Conservation (phyloP, 1,140 invertebrate genomes). For the Mamestra configurata region DNA sequence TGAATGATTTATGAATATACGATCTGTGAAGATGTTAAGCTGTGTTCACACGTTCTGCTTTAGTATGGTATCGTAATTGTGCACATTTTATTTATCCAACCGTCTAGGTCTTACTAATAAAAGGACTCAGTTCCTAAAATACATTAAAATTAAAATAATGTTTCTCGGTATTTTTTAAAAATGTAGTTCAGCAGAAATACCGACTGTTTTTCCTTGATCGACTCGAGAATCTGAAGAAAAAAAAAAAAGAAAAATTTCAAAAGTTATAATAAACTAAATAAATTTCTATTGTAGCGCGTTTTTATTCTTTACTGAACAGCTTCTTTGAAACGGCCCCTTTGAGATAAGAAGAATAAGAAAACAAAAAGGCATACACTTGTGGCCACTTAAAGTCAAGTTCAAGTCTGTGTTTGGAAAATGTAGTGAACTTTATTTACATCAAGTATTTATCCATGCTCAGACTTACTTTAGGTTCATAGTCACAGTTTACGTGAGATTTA, state of each 20-base stretch:
- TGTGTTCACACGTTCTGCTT: background rate
- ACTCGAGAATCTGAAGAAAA: too few species aligned
- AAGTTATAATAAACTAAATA: background rate
- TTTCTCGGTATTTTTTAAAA: too few species aligned
- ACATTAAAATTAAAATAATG: too few species aligned
- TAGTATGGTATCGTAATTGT: background rate
- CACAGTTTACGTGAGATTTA: background rate
- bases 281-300: slow-evolving; percentile 2
- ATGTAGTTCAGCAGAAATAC: too few species aligned
- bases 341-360: background rate
- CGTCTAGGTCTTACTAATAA: too few species aligned
- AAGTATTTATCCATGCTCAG: background rate
- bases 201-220: too few species aligned
- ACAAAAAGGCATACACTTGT: background rate
- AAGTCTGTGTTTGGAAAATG: background rate
- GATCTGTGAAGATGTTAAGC: background rate
- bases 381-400: too few species aligned
- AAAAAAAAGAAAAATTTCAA: too few species aligned
- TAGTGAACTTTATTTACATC: background rate
- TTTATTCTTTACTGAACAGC: slow-evolving; percentile 7
- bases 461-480: background rate
- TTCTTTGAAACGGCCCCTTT: slow-evolving; percentile 1
- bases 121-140: too few species aligned
- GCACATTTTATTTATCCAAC: background rate
- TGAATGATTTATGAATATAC: background rate